Conservation (phyloP, 2,797 vertebrate genomes). For the Sebastes hubbsi region DNA sequence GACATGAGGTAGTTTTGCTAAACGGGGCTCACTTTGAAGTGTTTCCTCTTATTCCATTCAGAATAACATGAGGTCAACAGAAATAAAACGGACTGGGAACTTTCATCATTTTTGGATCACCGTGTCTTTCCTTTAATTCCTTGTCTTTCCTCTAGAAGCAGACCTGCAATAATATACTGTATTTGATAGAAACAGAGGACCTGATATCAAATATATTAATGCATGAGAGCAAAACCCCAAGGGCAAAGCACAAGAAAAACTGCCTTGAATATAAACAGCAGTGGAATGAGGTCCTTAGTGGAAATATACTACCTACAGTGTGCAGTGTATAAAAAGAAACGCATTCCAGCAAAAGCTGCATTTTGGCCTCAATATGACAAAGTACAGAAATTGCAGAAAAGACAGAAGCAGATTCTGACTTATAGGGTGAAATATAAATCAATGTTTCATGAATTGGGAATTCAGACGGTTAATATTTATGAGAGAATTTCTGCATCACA, state of each 20-base stretch:
- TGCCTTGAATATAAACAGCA: neutral
- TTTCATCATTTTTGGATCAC: neutral
- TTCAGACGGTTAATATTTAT: conserved; percentile 42
- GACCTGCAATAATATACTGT: neutral
- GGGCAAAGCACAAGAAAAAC: neutral
- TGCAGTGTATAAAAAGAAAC: neutral
- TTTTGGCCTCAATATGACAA: neutral
- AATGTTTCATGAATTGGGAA: conserved; percentile 36
- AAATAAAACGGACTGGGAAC: conserved; percentile 6
- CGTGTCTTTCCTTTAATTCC: neutral
- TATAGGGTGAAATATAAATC: neutral
- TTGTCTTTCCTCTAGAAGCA: neutral
- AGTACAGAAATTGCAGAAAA: neutral
- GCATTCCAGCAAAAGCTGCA: neutral
- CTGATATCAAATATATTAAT: conserved; percentile 1
- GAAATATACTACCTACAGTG: neutral
- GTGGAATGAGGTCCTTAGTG: neutral
- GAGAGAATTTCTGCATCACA: conserved; percentile 1
- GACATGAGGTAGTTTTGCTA: conserved; percentile 19
- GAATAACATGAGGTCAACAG: neutral
- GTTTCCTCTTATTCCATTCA: conserved; percentile 1
- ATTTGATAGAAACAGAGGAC: neutral
- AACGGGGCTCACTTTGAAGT: conserved; percentile 38
- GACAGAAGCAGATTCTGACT: conserved; percentile 1
- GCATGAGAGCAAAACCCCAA: neutral